Percentiles rank a stretch among this genome's conserved stretches.
phyloP scores from a whole-genome alignment of 2,888 invertebrate genomes.

The Tachystola acroxantha region DNA sequence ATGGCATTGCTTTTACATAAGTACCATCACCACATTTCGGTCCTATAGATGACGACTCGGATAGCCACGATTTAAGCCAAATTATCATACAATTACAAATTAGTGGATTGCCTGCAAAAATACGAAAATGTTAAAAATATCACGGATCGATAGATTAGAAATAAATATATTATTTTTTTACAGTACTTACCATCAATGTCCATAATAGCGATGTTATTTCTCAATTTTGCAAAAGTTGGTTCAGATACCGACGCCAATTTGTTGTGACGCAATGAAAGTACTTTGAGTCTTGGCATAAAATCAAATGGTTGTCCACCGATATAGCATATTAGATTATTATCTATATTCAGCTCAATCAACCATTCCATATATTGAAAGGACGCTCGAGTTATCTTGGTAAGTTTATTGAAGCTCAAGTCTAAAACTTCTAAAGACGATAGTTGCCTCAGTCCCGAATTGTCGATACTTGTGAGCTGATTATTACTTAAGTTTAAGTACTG shows the following conservation, averaged over 20 bases:
- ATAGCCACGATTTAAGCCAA: conserved; percentile 91
- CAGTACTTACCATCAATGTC: conserved; percentile 87
- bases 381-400: conserved; percentile 84
- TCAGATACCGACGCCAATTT: conserved; percentile 86
- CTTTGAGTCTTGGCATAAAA: conserved; percentile 89
- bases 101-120: conserved; percentile 88
- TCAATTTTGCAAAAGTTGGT: conserved; percentile 83
- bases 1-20: conserved; percentile 83
- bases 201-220: conserved; percentile 89
- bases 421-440: conserved; percentile 89
- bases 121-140: not conserved
- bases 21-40: conserved; percentile 89
- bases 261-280: conserved; percentile 87
- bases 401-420: conserved; percentile 88
- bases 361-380: conserved; percentile 87
- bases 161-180: conserved; percentile 19
- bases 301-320: conserved; percentile 90
- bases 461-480: conserved; percentile 86
- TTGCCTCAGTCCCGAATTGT: conserved; percentile 85
- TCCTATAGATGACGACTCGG: conserved; percentile 85
- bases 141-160: too few species aligned
- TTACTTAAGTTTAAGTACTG: conserved; percentile 90
- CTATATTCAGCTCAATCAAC: conserved; percentile 91
- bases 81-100: conserved; percentile 88
- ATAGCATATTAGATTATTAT: conserved; percentile 89